Percentiles rank a stretch among this genome's conserved stretches.
These are phyloP conservation scores for Athrips mouffetella DNA, from an alignment of 2,888 invertebrate species.

Conservation along the genomic window DNA sequence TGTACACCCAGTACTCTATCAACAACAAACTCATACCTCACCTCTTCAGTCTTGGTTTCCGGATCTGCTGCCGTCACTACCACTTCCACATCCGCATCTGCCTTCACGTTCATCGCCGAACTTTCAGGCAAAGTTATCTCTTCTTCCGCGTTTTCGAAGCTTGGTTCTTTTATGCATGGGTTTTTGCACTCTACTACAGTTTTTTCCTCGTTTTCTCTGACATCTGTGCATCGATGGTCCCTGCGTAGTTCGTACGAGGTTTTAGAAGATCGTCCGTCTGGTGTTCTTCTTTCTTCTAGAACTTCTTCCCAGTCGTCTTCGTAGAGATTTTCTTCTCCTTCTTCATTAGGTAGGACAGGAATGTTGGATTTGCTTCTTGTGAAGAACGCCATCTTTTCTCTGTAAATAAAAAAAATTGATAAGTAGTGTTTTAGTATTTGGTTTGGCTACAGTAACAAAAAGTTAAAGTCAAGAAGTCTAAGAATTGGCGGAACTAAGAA, in stretches of 20 bases:
- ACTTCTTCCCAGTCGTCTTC: slow-evolving; percentile 73
- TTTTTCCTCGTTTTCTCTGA: slow-evolving; percentile 5
- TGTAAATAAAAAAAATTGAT: slow-evolving; percentile 57
- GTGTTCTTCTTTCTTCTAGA: slow-evolving; percentile 62
- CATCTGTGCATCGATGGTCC: slow-evolving; percentile 27
- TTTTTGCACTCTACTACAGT: slow-evolving; percentile 64
- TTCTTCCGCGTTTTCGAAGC: neutral
- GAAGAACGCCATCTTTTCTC: slow-evolving; percentile 98
- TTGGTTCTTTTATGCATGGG: slow-evolving; percentile 43
- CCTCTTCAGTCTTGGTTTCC: slow-evolving; percentile 64
- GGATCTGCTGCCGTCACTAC: slow-evolving; percentile 46
- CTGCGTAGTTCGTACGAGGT: slow-evolving; percentile 62
- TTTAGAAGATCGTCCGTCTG: slow-evolving; percentile 68
- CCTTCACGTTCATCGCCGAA: too few species aligned
- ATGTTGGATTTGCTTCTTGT: slow-evolving; percentile 88
- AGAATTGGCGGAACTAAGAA: too few species aligned
- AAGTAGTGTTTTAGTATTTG: neutral
- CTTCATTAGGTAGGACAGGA: slow-evolving; percentile 85
- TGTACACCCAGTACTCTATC: slow-evolving; percentile 91
- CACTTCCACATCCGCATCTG: neutral
- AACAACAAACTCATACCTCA: slow-evolving; percentile 88
- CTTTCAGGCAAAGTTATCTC: too few species aligned
- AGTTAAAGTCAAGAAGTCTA: too few species aligned
- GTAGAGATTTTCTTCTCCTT: slow-evolving; percentile 61
- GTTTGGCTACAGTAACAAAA: too few species aligned